A percentile compares a stretch with the other conserved stretches of the same genome.
These are phyloP conservation scores for Fragum sueziense DNA, from an alignment of 2,888 invertebrate species.

Conservation along the genomic window DNA sequence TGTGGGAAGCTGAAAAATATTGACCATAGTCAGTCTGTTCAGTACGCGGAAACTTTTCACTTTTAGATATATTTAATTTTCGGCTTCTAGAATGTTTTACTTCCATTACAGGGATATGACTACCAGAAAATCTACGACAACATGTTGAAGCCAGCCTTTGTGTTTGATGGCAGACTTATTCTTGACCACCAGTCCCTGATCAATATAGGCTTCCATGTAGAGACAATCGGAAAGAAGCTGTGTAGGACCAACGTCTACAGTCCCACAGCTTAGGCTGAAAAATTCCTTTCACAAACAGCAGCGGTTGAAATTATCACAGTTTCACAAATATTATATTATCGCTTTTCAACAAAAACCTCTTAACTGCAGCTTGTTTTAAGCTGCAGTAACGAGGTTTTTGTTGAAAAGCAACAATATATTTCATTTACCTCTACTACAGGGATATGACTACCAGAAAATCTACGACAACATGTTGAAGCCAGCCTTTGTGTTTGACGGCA, in stretches of 20 bases:
- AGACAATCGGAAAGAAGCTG: slow-evolving; percentile 90
- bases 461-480: slow-evolving; percentile 98
- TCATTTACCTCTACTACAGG: too few species aligned
- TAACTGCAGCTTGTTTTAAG: too few species aligned
- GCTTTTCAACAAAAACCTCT: too few species aligned
- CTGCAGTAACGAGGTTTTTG: too few species aligned
- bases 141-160: slow-evolving; percentile 99
- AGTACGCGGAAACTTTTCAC: background rate
- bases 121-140: slow-evolving; percentile 93
- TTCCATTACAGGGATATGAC: slow-evolving; percentile 90
- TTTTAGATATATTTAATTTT: background rate
- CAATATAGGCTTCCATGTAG: slow-evolving; percentile 95
- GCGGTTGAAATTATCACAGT: too few species aligned
- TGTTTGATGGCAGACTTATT: slow-evolving; percentile 98
- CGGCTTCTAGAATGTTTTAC: too few species aligned
- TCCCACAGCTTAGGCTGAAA: slow-evolving; percentile 55
- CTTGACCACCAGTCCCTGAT: slow-evolving; percentile 92
- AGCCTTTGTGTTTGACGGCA: slow-evolving; percentile 98
- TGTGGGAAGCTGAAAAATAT: too few species aligned
- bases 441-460: slow-evolving; percentile 93
- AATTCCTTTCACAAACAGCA: too few species aligned
- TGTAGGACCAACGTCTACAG: slow-evolving; percentile 65
- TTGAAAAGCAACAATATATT: too few species aligned
- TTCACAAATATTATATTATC: too few species aligned
- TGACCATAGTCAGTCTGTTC: background rate